Percentiles rank a stretch among this genome's conserved stretches.
phyloP scores from a whole-genome alignment of 2,888 invertebrate species.

The Embidobia sp. region DNA sequence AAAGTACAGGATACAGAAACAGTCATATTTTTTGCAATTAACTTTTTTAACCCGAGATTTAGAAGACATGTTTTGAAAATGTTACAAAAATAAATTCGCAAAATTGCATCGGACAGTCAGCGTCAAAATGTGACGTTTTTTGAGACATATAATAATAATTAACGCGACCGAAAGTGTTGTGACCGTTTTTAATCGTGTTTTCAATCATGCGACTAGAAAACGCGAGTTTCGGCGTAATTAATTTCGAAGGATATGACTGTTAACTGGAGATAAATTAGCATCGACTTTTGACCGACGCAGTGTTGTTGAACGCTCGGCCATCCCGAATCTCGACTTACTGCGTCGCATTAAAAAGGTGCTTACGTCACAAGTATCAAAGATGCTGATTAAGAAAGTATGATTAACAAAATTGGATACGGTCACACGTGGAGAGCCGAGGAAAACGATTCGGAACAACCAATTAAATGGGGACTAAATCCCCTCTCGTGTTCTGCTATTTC shows the following conservation, averaged over 20 bases:
- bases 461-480: conserved; percentile 50
- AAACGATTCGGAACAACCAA: conserved; percentile 50
- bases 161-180: too few relatives aligned
- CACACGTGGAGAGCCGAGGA: conserved; percentile 50
- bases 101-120: too few relatives aligned
- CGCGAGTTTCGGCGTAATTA: conserved; percentile 2
- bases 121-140: too few relatives aligned
- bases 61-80: too few relatives aligned
- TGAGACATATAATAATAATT: not conserved
- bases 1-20: too few relatives aligned
- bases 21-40: too few relatives aligned
- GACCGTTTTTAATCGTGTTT: too few relatives aligned
- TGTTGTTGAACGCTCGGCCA: not conserved
- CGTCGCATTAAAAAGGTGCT: conserved; percentile 48
- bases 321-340: conserved; percentile 33
- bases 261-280: conserved; percentile 20
- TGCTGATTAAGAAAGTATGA: conserved; percentile 62
- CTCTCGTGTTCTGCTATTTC: conserved; percentile 38
- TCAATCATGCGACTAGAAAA: too few relatives aligned
- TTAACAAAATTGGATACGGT: conserved; percentile 61
- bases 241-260: conserved; percentile 19
- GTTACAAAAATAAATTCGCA: too few relatives aligned
- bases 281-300: conserved; percentile 11
- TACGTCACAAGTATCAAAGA: conserved; percentile 55
- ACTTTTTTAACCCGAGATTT: too few relatives aligned